Percentiles rank a stretch among this genome's conserved stretches.
Conservation (phyloP, 2,888 invertebrate species). For the Mechanitis messenoides region DNA sequence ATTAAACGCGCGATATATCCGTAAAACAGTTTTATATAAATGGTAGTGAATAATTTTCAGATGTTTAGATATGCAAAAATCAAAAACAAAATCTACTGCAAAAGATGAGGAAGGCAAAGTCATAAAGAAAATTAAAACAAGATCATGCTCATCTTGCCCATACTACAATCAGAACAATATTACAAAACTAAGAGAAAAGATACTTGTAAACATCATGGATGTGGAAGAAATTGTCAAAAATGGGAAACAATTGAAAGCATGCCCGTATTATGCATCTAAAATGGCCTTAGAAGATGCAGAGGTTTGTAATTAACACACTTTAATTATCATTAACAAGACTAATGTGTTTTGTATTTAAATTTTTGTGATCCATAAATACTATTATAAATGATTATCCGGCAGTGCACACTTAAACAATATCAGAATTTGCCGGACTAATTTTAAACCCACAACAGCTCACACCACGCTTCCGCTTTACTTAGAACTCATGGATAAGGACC, state of each 20-base stretch:
- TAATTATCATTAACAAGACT: too few species aligned
- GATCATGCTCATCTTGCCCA: slow-evolving; percentile 78
- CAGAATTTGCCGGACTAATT: too few species aligned
- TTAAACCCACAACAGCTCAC: too few species aligned
- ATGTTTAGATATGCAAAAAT: slow-evolving; percentile 87
- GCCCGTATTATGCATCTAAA: slow-evolving; percentile 95
- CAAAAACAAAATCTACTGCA: slow-evolving; percentile 75
- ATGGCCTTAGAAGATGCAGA: slow-evolving; percentile 90
- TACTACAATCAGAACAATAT: slow-evolving; percentile 80
- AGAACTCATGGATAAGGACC: too few species aligned
- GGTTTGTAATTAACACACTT: slow-evolving; percentile 41
- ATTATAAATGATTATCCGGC: too few species aligned
- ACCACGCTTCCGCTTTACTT: too few species aligned
- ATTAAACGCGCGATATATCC: too few species aligned
- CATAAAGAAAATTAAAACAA: slow-evolving; percentile 78
- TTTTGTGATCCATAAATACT: too few species aligned
- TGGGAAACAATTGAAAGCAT: slow-evolving; percentile 84
- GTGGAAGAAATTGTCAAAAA: slow-evolving; percentile 88
- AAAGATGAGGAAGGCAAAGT: slow-evolving; percentile 77
- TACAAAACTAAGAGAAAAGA: slow-evolving; percentile 78
- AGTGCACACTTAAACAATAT: too few species aligned
- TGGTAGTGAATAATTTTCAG: slow-evolving; percentile 46
- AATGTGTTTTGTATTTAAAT: too few species aligned
- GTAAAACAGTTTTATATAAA: neutral
- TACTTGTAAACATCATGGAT: slow-evolving; percentile 85